Evolutionary conservation across 2,888 invertebrate species (phyloP).

Genomic region (Ophion costatus): DNA sequence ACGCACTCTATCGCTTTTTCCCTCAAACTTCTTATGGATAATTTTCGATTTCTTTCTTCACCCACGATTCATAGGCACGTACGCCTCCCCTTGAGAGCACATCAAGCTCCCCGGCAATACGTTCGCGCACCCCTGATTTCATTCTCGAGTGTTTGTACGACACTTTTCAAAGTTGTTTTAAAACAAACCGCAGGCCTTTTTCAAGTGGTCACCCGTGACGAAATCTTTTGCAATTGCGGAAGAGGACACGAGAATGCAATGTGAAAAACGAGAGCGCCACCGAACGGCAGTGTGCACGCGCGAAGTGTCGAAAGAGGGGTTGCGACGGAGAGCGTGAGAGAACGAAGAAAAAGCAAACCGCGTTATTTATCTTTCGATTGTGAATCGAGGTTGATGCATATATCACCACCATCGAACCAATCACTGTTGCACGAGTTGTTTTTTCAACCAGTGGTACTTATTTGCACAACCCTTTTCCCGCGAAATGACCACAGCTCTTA

Average conservation of each 20-base stretch:
- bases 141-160: slow-evolving; percentile 74
- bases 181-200: slow-evolving; percentile 70
- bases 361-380: slow-evolving; percentile 66
- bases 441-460: slow-evolving; percentile 27
- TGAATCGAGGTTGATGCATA: slow-evolving; percentile 57
- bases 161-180: slow-evolving; percentile 77
- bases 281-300: slow-evolving; percentile 21
- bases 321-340: slow-evolving; percentile 49
- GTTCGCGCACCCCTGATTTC: slow-evolving; percentile 66
- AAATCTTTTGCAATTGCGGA: slow-evolving; percentile 41
- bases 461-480: slow-evolving; percentile 33
- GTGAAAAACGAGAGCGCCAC: slow-evolving; percentile 31
- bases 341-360: slow-evolving; percentile 33
- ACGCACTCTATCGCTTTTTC: neutral
- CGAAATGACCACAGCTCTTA: slow-evolving; percentile 10
- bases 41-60: slow-evolving; percentile 72
- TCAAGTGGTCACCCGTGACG: slow-evolving; percentile 2
- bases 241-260: slow-evolving; percentile 34
- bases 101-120: slow-evolving; percentile 63
- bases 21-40: slow-evolving; percentile 69
- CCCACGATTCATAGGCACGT: slow-evolving; percentile 7
- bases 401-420: slow-evolving; percentile 45
- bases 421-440: slow-evolving; percentile 35
- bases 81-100: neutral
- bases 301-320: slow-evolving; percentile 26